Base-by-base conservation (phyloP, 2,797 vertebrate genomes). In the Calcarius lapponicus region DNA sequence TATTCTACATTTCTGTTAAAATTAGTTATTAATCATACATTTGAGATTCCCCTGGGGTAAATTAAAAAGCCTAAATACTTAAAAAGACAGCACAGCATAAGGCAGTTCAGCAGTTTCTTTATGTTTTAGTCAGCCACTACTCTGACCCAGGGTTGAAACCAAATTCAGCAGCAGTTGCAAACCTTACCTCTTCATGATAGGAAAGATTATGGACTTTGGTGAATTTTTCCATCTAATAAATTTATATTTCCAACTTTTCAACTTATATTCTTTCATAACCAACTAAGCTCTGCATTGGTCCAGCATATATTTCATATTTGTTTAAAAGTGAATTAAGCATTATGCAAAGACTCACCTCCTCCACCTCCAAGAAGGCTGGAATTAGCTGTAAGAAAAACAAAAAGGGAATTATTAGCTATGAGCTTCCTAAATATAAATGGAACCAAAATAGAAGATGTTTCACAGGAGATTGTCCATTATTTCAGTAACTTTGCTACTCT, bases 351-450 rank as follows among this genome's bases (percentile, higher is more conserved):
- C 99, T 99, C 97, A 99, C 99, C 99, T 98, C 99, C 99, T 19
- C 99, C 99, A 92, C 99, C 99, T 96, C 99, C 99, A 93, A 99
- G 99, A 96, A 99, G 99, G 98, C 98, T 99, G 96, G 99, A 98
- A 98, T 99, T 99, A 97, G 99, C 99, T 99, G 98, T 96, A 97
- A 97, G 75, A 89, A 94, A 93, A 98, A 97, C 85, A 97, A 80
- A 95, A 97, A 75, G 42, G 89, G 26, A 97, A 95, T 84, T 31
- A 20, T 97, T 87, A 96, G 86, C 48, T 54, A 7, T 67, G 60
- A 47, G n/a, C 40, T 76, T 84, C n/a, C 40, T 51, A 92, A 88
- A 90, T 13, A 86, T 3, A 53, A 51, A 51, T 9, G 16, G 32
- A 93, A 73, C 5, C 31, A 93, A 88, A 80, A 8, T 6, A 92